Evolutionary conservation across 1,140 invertebrate genomes (phyloP).

Genomic region (Apis dorsata): DNA sequence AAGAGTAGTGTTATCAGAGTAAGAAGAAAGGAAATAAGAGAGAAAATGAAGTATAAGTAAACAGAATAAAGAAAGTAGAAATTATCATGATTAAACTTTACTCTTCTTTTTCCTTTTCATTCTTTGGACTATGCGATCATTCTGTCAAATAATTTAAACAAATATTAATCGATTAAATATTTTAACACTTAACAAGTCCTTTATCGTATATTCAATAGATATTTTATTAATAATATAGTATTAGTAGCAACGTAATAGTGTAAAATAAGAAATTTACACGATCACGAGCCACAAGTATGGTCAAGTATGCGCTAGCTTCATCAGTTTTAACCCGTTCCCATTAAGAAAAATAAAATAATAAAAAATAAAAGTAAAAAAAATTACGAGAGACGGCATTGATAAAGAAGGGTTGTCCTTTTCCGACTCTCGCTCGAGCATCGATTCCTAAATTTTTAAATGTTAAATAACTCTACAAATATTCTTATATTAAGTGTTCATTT

Average conservation of each 20-base stretch:
- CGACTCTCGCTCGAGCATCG: slow-evolving; percentile 52
- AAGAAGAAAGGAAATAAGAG: slow-evolving; percentile 60
- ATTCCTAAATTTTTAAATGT: slow-evolving; percentile 8
- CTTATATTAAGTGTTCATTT: not conserved
- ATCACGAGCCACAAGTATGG: slow-evolving; percentile 6
- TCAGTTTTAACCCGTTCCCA: slow-evolving; percentile 33
- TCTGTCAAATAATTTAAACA: not conserved
- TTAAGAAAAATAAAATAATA: slow-evolving; percentile 19
- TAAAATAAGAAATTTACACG: not conserved
- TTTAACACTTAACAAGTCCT: too few relatives aligned
- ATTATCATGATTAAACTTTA: not conserved
- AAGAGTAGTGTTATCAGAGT: slow-evolving; percentile 40
- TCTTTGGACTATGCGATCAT: not conserved
- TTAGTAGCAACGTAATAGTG: not conserved
- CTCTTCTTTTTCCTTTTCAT: not conserved
- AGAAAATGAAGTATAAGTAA: slow-evolving; percentile 52
- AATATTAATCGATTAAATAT: not conserved
- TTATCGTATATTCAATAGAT: not conserved
- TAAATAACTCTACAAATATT: not conserved
- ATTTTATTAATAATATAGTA: not conserved
- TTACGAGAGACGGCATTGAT: slow-evolving; percentile 25
- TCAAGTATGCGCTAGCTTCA: slow-evolving; percentile 52
- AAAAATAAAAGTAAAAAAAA: slow-evolving; percentile 33
- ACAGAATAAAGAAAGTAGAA: slow-evolving; percentile 41
- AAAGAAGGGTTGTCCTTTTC: slow-evolving; percentile 29